Base-by-base conservation (phyloP, 1,140 invertebrate genomes). In the Pantala flavescens region DNA sequence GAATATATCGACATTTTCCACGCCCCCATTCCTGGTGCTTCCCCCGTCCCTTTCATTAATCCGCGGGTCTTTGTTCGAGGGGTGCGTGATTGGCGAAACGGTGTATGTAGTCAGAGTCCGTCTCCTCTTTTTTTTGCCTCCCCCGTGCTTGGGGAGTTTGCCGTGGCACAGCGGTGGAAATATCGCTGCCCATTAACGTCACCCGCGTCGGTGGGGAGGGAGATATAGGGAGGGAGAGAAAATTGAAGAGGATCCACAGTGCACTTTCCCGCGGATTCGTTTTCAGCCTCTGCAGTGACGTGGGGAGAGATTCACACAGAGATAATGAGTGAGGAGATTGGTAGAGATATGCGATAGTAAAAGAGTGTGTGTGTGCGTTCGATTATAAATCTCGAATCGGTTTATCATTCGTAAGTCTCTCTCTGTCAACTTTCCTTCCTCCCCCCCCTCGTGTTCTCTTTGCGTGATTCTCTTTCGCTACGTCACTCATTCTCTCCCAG, bases 21-120 rank as follows among this genome's bases (percentile, higher is more conserved):
- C 16, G 1, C 49, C 49, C 49, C 14, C 49, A 16, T 21, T 14
- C 14, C 49, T 21, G 49, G 16, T 63, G 16, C 49, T 3, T 63
- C 49, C 16, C 49, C 49, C 49, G 14, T 63, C 49, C n/a, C 49
- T 19, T 63, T 63, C 49, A 63, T 63, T 63, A 63, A 63, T 63
- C 49, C 49, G 49, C 49, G n/a, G 49, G n/a, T 63, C 49, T 63
- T 63, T 63, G 49, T 63, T 63, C 49, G 49, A 63, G 3, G 49
- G 49, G n/a, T 63, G 49, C 49, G 49, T 63, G 49, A 63, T 63
- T 63, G 49, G 49, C n/a, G 49, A 63, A 63, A 63, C 49, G 14
- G 14, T 63, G n/a, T 63, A 63, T 21, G 49, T 63, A 63, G 49
- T 63, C 49, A 19, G 49, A 63, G 3, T n/a, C 12, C 49, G 49